Evolutionary conservation across 2,888 invertebrate species (phyloP), one percentile per base, ranked within the genome.

Genomic region (Eristalis arbustorum): DNA sequence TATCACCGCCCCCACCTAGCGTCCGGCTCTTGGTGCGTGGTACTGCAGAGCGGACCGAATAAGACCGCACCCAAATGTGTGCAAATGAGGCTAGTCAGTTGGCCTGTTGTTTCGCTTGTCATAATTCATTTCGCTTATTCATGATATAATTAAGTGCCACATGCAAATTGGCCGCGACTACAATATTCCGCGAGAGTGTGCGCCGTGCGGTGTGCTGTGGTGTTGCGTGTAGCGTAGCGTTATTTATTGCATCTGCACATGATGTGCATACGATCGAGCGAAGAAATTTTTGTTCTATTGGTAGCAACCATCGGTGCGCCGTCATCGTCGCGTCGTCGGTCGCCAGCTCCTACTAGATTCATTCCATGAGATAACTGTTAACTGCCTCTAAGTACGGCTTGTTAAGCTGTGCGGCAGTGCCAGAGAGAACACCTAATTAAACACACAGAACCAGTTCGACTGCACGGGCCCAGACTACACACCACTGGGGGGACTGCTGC

Each of bases 61-160:
- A 34, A 40, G 67, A 76, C 84, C 84, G 76, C 84, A 84, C 84
- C 84, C 76, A 61, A 81, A 73, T 68, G 81, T 77, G 81, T 71
- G 71, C 61, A 64, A 63, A 62, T 34, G 42, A 18, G 31, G 31
- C 22, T 73, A 71, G 66, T 80, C n/a, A 73, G 56, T 34, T 62
- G 62, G 61, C 40, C 62, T 74, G 83, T 61, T 74, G 78, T 69
- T 69, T 78, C 49, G 34, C 73, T 49, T 74, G 81, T 81, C 84
- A 85, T 81, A 85, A 85, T 61, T 85, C 75, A 80, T 72, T 83
- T 63, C 40, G 40, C 57, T 72, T 73, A 77, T 77, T 83, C 75
- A 81, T 76, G 84, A 63, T 81, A 76, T 76, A 84, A 84, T 84
- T 84, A 73, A 84, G 73, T 76, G 76, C 63, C 76, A 68, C 84